These are phyloP conservation scores for Petrocephalus zakoni DNA, from an alignment of 2,113 vertebrate genomes.

Conservation along the genomic window DNA sequence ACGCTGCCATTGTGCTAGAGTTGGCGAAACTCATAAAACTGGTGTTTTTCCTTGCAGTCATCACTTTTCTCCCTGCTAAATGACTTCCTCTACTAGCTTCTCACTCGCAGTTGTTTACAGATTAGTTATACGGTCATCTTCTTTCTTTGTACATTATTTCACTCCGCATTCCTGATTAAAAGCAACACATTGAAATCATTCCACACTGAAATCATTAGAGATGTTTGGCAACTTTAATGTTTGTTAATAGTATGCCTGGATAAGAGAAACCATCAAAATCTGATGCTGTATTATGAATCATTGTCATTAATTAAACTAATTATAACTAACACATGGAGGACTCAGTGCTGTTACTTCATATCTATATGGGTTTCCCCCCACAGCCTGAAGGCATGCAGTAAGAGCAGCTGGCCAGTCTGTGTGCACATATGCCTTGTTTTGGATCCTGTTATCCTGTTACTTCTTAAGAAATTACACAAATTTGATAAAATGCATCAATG, in stretches of 20 bases:
- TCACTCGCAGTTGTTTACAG: background rate
- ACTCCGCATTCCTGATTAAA: background rate
- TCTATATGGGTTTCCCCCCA: background rate
- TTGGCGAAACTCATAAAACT: background rate
- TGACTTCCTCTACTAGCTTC: background rate
- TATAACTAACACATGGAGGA: background rate
- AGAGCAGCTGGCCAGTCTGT: background rate
- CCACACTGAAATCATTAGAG: background rate
- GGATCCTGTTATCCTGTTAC: background rate
- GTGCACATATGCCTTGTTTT: background rate
- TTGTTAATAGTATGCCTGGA: background rate
- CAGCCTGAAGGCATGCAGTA: background rate
- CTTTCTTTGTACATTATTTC: background rate
- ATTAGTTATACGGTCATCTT: background rate
- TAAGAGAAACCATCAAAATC: background rate
- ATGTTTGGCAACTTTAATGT: background rate
- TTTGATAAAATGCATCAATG: no score
- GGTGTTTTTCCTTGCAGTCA: background rate
- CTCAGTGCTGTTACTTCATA: background rate
- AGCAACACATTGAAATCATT: background rate
- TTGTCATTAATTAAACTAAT: background rate
- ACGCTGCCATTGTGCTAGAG: background rate
- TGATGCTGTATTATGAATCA: background rate
- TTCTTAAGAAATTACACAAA: no score
- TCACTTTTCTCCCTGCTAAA: background rate